Evolutionary conservation across 2,888 invertebrate species (phyloP), one percentile per base, ranked within the genome.

Genomic region (Andrena trimmerana): DNA sequence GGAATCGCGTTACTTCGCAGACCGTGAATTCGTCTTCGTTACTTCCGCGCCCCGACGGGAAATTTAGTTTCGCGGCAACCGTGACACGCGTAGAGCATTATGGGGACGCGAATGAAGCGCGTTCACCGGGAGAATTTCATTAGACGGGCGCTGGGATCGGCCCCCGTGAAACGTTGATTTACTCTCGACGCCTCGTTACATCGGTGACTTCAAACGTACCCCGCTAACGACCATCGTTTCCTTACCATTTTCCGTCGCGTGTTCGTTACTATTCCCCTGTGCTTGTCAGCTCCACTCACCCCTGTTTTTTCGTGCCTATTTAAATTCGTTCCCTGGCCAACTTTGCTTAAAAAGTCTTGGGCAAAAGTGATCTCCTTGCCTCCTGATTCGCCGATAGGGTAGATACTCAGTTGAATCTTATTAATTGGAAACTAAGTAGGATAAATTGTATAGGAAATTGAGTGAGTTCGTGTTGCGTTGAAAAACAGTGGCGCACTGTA

Each of bases 1-100:
- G 52, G 31, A 77, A 59, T 74, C 66, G 67, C 48, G 65, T 67
- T 77, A 74, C 77, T 36, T 29, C 72, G 63, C 52, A 31, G 31
- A 20, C 29, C 59, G 70, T 65, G 60, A 42, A 73, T 76, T 66
- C 79, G 48, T 81, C 72, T 79, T 78, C 62, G 73, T 85, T 73
- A 67, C 62, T 78, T 68, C 16, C 62, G 65, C 36, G 42, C 33
- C 2, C 24, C 42, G 6, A 57, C 72, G 50, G 50, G 29, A 75
- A 85, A 75, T 85, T 68, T 57, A 70, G 52, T 70, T 57, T 50
- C 62, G 57, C 36, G 10, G 20, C 27, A 57, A 8, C 20, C 24
- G 65, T 69, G 42, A 50, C 77, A 76, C 31, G 76, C 74, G 54
- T 67, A 13, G 50, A 50, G 31, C 73, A n/a, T 73, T 62, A 60